Base-by-base conservation (phyloP, 2,113 vertebrate species). In the Vulpes ferrilata region DNA sequence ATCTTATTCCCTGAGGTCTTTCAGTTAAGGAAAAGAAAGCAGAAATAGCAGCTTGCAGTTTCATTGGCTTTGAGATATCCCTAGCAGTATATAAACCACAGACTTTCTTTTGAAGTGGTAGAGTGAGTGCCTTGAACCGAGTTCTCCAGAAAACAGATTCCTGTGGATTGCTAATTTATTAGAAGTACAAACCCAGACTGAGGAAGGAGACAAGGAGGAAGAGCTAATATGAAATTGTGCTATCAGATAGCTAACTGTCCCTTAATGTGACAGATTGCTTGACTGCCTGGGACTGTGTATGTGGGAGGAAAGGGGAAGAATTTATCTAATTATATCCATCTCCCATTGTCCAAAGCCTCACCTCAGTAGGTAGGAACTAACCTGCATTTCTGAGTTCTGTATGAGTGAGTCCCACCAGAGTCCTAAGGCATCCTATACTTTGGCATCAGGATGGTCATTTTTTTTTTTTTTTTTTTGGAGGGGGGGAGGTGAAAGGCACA, bases 21-120 rank as follows among this genome's bases (percentile, higher is more conserved):
- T 93, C 74, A 87, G 0, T 87, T 88, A 88, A 96, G 69, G 48
- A 90, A 93, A 96, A 87, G 84, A 90, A 96, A 93, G 73, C 67
- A 95, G 92, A 93, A 95, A 79, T 30, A 73, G 51, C 23, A 86
- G 19, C 60, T 82, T 93, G 35, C 20, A 64, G 27, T 92, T 95
- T 71, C 89, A 82, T 92, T 59, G 73, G 35, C 64, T 90, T 85
- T 89, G 74, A 55, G 30, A 95, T 90, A n/a, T 95, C 69, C 89
- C 48, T 90, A 79, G 51, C 3, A 57, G 17, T 83, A 30, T 83
- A 62, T 20, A 97, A 93, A 87, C 60, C 85, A 83, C 60, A 93
- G 15, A 83, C 22, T 74, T 85, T 59, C 80, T 92, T 92, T 84
- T 93, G 32, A 76, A 38, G 27, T 90, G 59, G 48, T 90, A 23